Conservation (phyloP, 2,888 invertebrate genomes). For the Dichetophora obliterata region DNA sequence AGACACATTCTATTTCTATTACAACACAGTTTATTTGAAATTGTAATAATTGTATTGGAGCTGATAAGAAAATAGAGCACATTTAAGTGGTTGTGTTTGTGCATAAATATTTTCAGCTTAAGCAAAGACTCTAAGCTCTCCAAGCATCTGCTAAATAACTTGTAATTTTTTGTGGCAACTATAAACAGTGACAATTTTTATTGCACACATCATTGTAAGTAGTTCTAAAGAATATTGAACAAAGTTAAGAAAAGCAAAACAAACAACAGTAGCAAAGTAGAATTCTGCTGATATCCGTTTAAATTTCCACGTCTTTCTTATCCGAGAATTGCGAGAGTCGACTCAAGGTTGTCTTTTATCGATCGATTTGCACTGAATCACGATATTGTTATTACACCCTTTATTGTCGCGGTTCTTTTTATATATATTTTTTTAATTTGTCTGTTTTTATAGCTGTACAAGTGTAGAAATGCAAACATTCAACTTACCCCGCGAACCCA, state of each 20-base stretch:
- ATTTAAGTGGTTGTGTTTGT: too few relatives aligned
- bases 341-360: slow-evolving; percentile 2
- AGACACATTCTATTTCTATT: too few relatives aligned
- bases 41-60: too few relatives aligned
- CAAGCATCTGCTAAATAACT: too few relatives aligned
- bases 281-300: not conserved
- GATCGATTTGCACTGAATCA: slow-evolving; percentile 7
- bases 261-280: not conserved
- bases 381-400: not conserved
- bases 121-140: too few relatives aligned
- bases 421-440: not conserved
- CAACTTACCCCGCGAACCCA: slow-evolving; percentile 83
- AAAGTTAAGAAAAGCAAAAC: not conserved
- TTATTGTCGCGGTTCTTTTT: not conserved
- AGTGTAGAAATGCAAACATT: slow-evolving; percentile 15
- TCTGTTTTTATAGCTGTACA: not conserved
- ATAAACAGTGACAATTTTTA: not conserved
- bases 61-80: too few relatives aligned
- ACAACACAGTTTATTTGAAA: too few relatives aligned
- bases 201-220: not conserved
- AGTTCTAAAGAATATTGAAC: not conserved
- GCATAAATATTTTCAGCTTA: too few relatives aligned
- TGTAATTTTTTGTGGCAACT: not conserved
- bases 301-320: too few relatives aligned
- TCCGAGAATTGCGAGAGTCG: not conserved